These are phyloP conservation scores for Agapornis canus DNA, from an alignment of 2,797 vertebrate species.

Conservation along the genomic window DNA sequence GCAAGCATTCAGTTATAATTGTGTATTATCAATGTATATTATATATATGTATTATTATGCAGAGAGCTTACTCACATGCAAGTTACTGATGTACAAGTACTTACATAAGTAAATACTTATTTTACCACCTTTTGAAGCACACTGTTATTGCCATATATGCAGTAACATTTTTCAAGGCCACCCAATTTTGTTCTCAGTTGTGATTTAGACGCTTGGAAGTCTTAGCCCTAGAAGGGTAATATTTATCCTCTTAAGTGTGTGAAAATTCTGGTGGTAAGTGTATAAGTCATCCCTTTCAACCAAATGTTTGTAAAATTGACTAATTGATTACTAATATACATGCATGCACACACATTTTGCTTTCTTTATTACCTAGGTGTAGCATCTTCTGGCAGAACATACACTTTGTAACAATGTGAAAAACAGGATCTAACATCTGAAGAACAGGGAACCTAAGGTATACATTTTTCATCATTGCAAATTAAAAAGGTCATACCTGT, in stretches of 20 bases:
- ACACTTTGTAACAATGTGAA: neutral
- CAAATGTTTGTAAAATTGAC: neutral
- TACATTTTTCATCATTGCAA: neutral
- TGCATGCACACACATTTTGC: neutral
- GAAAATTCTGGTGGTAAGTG: neutral
- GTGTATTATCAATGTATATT: neutral
- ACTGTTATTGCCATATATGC: neutral
- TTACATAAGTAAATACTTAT: neutral
- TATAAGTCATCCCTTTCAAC: neutral
- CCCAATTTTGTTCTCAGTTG: neutral
- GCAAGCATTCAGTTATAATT: constrained; percentile 29
- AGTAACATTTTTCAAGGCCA: neutral
- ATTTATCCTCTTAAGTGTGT: neutral
- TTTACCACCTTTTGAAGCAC: neutral
- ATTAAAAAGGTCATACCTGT: neutral
- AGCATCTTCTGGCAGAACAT: neutral
- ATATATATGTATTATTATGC: neutral
- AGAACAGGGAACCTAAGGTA: neutral
- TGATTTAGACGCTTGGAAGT: neutral
- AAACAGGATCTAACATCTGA: neutral
- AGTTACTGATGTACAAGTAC: neutral
- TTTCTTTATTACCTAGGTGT: neutral
- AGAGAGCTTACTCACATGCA: neutral
- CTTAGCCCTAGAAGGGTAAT: neutral
- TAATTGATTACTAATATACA: neutral